These are phyloP conservation scores for Stenopsyche tienmushanensis DNA, from an alignment of 1,140 invertebrate species.

Conservation along the genomic window DNA sequence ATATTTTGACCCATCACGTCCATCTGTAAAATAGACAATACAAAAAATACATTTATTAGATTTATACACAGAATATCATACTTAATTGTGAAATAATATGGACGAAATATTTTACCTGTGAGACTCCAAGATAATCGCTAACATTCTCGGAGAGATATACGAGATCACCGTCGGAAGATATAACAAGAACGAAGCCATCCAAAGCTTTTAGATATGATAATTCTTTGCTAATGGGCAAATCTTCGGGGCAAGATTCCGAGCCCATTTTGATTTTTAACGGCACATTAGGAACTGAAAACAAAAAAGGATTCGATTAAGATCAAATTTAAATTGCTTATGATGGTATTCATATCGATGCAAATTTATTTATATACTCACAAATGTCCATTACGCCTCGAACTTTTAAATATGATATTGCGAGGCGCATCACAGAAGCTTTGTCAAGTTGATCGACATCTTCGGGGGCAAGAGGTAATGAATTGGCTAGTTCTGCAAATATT, in stretches of 20 bases:
- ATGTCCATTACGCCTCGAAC: slow-evolving; percentile 78
- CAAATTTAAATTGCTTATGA: no score
- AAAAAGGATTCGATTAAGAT: slow-evolving; percentile 29
- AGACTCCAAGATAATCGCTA: slow-evolving; percentile 82
- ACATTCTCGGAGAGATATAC: slow-evolving; percentile 91
- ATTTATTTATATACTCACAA: slow-evolving; percentile 71
- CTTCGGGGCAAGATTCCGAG: slow-evolving; percentile 48
- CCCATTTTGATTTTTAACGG: slow-evolving; percentile 51
- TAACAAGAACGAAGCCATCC: slow-evolving; percentile 84
- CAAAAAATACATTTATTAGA: background rate
- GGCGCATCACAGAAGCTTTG: slow-evolving; percentile 92
- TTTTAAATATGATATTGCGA: slow-evolving; percentile 89
- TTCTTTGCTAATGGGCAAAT: slow-evolving; percentile 53
- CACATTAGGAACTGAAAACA: slow-evolving; percentile 53
- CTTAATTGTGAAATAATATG: background rate
- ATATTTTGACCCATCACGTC: slow-evolving; percentile 93
- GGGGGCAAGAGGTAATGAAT: slow-evolving; percentile 74
- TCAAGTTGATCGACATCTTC: slow-evolving; percentile 83
- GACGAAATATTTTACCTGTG: slow-evolving; percentile 66
- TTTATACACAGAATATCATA: background rate
- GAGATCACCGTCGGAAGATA: slow-evolving; percentile 86
- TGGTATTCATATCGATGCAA: no score
- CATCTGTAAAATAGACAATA: slow-evolving; percentile 63
- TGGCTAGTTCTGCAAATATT: slow-evolving; percentile 86
- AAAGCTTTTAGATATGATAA: slow-evolving; percentile 73